Evolutionary conservation across 2,113 vertebrate species (phyloP).

Genomic region (Vulpes lagopus): DNA sequence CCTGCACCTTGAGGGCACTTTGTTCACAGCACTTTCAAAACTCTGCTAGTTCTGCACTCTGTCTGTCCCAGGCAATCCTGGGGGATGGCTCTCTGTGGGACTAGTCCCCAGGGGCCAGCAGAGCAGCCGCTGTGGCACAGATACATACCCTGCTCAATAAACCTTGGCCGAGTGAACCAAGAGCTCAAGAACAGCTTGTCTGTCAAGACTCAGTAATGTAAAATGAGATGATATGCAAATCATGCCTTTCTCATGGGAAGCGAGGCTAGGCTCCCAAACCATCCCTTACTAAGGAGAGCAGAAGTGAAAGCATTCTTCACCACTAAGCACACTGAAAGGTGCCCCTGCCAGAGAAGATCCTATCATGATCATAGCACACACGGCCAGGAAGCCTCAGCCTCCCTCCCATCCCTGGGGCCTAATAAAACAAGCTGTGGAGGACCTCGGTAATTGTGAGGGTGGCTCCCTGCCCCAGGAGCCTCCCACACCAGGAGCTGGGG

Average conservation of each 20-base stretch:
- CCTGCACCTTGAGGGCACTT: rapidly evolving
- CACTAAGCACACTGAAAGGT: not conserved
- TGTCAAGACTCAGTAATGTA: rapidly evolving
- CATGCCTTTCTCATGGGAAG: not conserved
- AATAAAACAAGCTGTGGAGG: not conserved
- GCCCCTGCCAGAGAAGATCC: too few relatives aligned
- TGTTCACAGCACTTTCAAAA: rapidly evolving
- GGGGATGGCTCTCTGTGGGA: not conserved
- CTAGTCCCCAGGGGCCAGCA: not conserved
- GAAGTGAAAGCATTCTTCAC: not conserved
- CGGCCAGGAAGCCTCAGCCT: not conserved
- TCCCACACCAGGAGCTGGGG: not conserved
- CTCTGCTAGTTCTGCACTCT: rapidly evolving
- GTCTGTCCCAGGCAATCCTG: too few relatives aligned
- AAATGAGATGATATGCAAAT: rapidly evolving
- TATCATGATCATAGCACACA: rapidly evolving
- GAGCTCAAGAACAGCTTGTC: not conserved
- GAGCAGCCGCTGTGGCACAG: rapidly evolving
- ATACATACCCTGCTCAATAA: rapidly evolving
- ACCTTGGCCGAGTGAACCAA: rapidly evolving
- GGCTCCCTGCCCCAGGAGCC: not conserved
- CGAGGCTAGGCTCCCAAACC: not conserved
- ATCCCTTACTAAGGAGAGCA: not conserved
- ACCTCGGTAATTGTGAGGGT: not conserved
- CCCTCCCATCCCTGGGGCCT: not conserved